Conservation (phyloP, 2,113 vertebrate genomes). For the Forbesichthys agassizii region DNA sequence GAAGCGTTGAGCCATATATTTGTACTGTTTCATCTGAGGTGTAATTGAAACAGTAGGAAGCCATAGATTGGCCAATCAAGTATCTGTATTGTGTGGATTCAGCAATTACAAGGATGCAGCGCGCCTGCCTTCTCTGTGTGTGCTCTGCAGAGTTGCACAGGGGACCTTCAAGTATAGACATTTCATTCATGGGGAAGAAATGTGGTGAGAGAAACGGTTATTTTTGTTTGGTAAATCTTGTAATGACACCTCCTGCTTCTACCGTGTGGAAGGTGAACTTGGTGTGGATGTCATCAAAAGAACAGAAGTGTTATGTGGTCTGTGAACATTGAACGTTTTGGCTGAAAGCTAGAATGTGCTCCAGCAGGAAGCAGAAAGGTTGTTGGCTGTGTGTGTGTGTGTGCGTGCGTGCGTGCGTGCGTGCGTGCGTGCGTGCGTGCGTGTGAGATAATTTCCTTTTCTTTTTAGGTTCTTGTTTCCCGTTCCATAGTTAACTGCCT, state of each 20-base stretch:
- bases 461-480: not conserved
- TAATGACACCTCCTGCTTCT: too few species aligned
- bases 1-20: conserved; percentile 40
- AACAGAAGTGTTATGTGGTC: not conserved
- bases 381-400: conserved; percentile 2
- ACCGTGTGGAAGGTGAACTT: too few species aligned
- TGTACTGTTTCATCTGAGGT: conserved; percentile 35
- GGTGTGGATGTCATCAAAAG: not conserved
- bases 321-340: not conserved
- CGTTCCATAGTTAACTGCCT: not conserved
- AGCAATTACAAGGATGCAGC: conserved; percentile 12
- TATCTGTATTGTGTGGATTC: conserved; percentile 20
- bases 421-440: not conserved
- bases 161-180: not conserved
- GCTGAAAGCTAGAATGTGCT: not conserved
- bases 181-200: too few species aligned
- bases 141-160: not conserved
- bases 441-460: not conserved
- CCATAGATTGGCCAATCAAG: conserved; percentile 10
- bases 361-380: not conserved
- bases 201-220: too few species aligned
- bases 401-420: not conserved
- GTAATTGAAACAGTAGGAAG: conserved; percentile 39
- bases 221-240: too few species aligned
- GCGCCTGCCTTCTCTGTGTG: not conserved